Percentiles rank a stretch among this genome's conserved stretches.
Evolutionary conservation across 2,888 invertebrate species (phyloP).

Genomic region (Eupithecia tripunctaria): DNA sequence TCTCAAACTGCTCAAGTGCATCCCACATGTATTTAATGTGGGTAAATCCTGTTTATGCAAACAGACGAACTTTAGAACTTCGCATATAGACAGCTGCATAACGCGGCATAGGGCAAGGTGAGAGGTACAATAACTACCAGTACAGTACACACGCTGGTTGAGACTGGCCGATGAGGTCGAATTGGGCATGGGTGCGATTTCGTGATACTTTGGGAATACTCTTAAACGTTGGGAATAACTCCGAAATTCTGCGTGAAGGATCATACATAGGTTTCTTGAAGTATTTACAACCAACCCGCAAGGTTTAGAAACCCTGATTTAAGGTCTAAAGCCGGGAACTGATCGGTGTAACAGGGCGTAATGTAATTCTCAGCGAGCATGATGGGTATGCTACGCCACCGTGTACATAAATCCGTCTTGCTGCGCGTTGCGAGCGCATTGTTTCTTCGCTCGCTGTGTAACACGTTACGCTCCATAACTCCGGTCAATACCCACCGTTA

Average conservation of each 20-base stretch:
- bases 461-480: too few species aligned
- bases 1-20: conserved; percentile 22
- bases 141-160: neutral
- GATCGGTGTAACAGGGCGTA: too few species aligned
- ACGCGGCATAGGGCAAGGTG: conserved; percentile 16
- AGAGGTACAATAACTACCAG: neutral
- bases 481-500: too few species aligned
- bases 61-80: conserved; percentile 35
- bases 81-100: conserved; percentile 33
- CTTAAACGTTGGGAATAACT: too few species aligned
- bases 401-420: too few species aligned
- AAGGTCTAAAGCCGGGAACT: neutral
- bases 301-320: neutral
- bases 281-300: too few species aligned
- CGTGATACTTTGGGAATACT: too few species aligned
- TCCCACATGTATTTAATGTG: conserved; percentile 31
- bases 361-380: too few species aligned
- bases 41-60: conserved; percentile 33
- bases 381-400: too few species aligned
- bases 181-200: too few species aligned
- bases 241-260: neutral
- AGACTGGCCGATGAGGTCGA: neutral
- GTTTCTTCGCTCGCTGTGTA: too few species aligned
- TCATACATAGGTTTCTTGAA: neutral
- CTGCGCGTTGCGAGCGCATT: too few species aligned